Evolutionary conservation across 2,888 invertebrate genomes (phyloP).

Genomic region (Napeogenes inachia): DNA sequence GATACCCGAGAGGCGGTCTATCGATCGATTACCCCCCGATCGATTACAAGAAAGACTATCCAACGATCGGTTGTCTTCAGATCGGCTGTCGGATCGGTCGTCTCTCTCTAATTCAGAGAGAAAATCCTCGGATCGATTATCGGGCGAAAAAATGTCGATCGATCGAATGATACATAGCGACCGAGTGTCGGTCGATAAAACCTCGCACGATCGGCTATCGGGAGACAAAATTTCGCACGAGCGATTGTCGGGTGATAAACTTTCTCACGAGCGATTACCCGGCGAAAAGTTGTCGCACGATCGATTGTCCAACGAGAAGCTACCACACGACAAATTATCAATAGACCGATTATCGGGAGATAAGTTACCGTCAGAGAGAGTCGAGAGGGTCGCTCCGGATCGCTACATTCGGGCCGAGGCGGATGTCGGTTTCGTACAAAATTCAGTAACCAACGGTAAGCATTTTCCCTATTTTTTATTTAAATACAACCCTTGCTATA

Average conservation of each 20-base stretch:
- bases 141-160: conserved; percentile 32
- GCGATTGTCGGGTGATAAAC: conserved; percentile 36
- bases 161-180: conserved; percentile 30
- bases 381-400: conserved; percentile 38
- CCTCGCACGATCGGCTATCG: conserved; percentile 42
- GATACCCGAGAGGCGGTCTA: conserved; percentile 31
- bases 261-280: conserved; percentile 34
- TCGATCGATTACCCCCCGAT: conserved; percentile 33
- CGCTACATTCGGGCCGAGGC: conserved; percentile 63
- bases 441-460: conserved; percentile 51
- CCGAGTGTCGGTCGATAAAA: conserved; percentile 31
- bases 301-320: conserved; percentile 34
- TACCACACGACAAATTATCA: conserved; percentile 46
- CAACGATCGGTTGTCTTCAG: conserved; percentile 33
- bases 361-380: conserved; percentile 41
- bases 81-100: conserved; percentile 39
- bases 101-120: conserved; percentile 35
- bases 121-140: conserved; percentile 31
- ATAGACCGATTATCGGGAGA: conserved; percentile 41
- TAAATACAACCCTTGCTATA: too few relatives aligned
- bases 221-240: conserved; percentile 45
- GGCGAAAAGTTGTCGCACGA: conserved; percentile 38
- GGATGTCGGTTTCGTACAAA: conserved; percentile 60
- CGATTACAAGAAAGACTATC: conserved; percentile 33
- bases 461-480: conserved; percentile 3